These are phyloP conservation scores for Macaca nemestrina DNA, from an alignment of 2,113 vertebrate genomes.

Conservation along the genomic window DNA sequence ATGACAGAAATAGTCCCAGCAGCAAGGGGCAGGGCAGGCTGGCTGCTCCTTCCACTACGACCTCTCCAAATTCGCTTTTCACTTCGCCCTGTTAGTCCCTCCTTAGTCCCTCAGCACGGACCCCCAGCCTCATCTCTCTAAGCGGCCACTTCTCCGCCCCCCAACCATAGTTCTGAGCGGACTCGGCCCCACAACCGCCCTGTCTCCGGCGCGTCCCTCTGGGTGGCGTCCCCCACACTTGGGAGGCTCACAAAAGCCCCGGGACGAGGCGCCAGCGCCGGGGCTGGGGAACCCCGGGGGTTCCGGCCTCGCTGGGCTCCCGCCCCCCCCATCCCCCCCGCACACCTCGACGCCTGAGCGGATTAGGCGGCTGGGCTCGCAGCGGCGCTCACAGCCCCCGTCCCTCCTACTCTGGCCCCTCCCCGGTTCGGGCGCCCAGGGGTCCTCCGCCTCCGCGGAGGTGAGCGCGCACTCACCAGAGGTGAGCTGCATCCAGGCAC, in stretches of 20 bases:
- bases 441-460: slow-evolving; percentile 16
- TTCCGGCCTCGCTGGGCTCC: slow-evolving; percentile 24
- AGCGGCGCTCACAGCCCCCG: background rate
- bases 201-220: background rate
- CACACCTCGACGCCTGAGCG: background rate
- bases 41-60: background rate
- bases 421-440: background rate
- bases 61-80: slow-evolving; percentile 41
- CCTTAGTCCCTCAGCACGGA: background rate
- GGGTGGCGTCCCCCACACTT: slow-evolving; percentile 35
- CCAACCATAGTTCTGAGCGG: background rate
- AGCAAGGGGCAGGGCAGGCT: background rate
- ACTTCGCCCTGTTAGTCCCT: background rate
- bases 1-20: background rate
- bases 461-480: slow-evolving; percentile 89
- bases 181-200: slow-evolving; percentile 1
- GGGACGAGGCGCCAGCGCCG: background rate
- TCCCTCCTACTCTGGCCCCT: slow-evolving; percentile 45
- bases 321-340: background rate
- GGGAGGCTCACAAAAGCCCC: slow-evolving; percentile 9
- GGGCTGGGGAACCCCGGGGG: slow-evolving; percentile 12
- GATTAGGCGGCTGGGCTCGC: slow-evolving; percentile 33
- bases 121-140: background rate
- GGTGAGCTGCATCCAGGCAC: slow-evolving; percentile 97
- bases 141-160: background rate